A percentile compares a stretch with the other conserved stretches of the same genome.
phyloP scores from a whole-genome alignment of 2,797 vertebrate species.

The Liparis tanakae region DNA sequence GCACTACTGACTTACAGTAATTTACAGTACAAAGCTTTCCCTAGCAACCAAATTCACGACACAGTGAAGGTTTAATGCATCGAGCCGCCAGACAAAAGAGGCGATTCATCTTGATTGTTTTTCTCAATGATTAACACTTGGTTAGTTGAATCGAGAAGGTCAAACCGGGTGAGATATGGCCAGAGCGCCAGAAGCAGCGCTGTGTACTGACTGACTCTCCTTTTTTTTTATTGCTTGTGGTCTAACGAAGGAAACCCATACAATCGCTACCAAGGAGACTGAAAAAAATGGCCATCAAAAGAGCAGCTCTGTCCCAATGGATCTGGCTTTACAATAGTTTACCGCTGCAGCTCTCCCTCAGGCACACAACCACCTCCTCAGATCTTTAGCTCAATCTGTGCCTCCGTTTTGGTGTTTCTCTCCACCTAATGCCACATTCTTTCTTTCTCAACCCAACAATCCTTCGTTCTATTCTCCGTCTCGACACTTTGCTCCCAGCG shows the following conservation, averaged over 20 bases:
- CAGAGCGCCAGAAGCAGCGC: conserved; percentile 40
- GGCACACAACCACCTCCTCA: conserved; percentile 24
- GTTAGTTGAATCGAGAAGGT: conserved; percentile 72
- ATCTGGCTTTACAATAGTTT: conserved; percentile 67
- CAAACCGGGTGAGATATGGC: conserved; percentile 62
- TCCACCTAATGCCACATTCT: conserved; percentile 33
- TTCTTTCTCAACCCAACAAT: conserved; percentile 35
- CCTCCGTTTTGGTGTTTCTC: conserved; percentile 48
- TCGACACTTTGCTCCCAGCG: conserved; percentile 47
- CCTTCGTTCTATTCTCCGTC: conserved; percentile 42
- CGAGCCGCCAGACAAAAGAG: conserved; percentile 44
- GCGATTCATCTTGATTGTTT: conserved; percentile 54
- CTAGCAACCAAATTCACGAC: conserved; percentile 35
- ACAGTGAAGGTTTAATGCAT: conserved; percentile 38
- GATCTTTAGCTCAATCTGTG: conserved; percentile 49
- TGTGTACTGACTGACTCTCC: conserved; percentile 58
- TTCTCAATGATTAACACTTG: conserved; percentile 64
- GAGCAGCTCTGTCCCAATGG: conserved; percentile 65
- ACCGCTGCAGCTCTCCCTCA: conserved; percentile 29
- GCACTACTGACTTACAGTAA: conserved; percentile 11
- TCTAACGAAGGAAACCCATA: conserved; percentile 72
- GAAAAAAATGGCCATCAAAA: conserved; percentile 66
- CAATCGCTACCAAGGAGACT: conserved; percentile 78
- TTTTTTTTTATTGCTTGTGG: conserved; percentile 63
- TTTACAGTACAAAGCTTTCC: conserved; percentile 45